Base-by-base conservation (phyloP, 30 jellyfish, hydroid and myxozoan genomes). In the Hydractinia symbiolongicarpus region DNA sequence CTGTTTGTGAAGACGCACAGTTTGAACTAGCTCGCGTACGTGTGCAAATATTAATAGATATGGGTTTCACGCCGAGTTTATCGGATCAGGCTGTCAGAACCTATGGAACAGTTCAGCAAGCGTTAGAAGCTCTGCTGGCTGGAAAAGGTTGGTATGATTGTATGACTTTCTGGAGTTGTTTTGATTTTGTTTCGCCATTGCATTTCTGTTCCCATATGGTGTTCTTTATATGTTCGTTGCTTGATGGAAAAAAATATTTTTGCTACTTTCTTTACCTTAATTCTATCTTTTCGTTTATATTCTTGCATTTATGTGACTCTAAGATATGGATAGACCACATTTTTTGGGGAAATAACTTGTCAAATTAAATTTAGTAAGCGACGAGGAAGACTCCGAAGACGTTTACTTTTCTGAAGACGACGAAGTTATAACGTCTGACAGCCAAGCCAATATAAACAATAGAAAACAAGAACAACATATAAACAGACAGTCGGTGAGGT, bases 21-120 rank as follows among this genome's bases (percentile, higher is more conserved):
- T 93, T 87, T 79, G 99, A 93, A 75, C 79, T 93, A 55, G 95
- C 95, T 44, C 81, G 95, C 54, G 99, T 93, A 50, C 90, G 99
- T 21, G 95, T 87, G 15, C 95, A 88, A 67, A 93, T 93, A 54
- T 69, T 93, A 19, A 84, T 86, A 78, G 96, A 93, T 61, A 93
- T 93, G 99, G 99, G 99, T 9, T 93, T 93, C 68, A 89, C 95
- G 53, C 86, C 61, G 67, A 79, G 66, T 50, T 72, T 86, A 60
- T 90, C 99, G 5, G 95, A 81, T 51, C 95, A 86, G 50, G 96
- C 99, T 51, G 95, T 93, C 40, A 55, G 89, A 60, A 58, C 83
- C 30, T 88, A 87, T 53, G 95, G 95, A 4, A 88, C 95, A 4
- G 96, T 93, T 11, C 99, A 93, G 61, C 83, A 94, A 11, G 96